phyloP scores from a whole-genome alignment of 2,888 invertebrate genomes.

The Sarcophaga subvicina region DNA sequence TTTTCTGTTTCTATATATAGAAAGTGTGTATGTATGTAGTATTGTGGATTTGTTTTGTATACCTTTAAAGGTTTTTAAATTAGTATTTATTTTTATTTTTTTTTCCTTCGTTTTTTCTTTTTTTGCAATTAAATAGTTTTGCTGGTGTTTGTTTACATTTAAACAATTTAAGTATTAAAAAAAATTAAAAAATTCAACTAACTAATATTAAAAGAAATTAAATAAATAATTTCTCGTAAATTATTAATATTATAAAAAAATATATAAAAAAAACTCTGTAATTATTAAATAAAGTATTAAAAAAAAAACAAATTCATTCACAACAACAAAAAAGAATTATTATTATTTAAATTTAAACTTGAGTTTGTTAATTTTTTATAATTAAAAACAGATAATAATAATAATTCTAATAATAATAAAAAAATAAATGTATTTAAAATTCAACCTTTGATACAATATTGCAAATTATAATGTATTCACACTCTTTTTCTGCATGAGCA shows the following conservation, averaged over 20 bases:
- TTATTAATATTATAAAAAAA: conserved; percentile 17
- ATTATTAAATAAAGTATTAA: conserved; percentile 17
- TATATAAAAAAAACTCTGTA: conserved; percentile 7
- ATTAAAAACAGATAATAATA: conserved; percentile 30
- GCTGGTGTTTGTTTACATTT: conserved; percentile 33
- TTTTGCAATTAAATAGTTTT: neutral
- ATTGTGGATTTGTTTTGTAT: neutral
- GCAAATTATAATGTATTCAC: conserved; percentile 51
- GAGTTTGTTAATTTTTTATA: conserved; percentile 46
- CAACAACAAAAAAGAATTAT: conserved; percentile 45
- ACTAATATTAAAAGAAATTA: conserved; percentile 60
- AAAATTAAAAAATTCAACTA: conserved; percentile 58
- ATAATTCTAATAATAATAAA: neutral
- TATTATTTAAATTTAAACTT: neutral
- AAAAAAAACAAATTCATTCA: conserved; percentile 54
- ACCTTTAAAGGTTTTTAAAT: conserved; percentile 34
- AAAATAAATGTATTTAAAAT: conserved; percentile 48
- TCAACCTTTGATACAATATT: conserved; percentile 63
- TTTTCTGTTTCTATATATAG: too few species aligned
- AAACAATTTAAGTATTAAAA: conserved; percentile 21
- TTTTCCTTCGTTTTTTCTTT: neutral
- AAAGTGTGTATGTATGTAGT: neutral
- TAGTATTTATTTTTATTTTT: conserved; percentile 31
- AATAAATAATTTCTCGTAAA: conserved; percentile 50
- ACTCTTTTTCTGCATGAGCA: conserved; percentile 59